Evolutionary conservation across 2,888 invertebrate species (phyloP).

Genomic region (Sarcophaga carnaria): DNA sequence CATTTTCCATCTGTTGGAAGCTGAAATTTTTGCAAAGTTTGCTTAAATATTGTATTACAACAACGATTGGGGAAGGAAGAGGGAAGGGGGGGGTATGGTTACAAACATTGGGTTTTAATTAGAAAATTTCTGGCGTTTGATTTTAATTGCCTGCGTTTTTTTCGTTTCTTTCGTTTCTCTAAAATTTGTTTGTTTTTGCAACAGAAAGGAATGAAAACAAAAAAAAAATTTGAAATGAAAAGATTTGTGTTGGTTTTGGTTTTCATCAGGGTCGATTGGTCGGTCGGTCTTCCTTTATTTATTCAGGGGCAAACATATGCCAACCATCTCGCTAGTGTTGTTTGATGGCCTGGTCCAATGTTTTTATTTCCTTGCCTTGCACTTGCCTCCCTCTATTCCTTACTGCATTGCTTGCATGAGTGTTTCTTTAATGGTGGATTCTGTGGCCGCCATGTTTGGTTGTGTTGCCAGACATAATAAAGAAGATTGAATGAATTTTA

Average conservation of each 20-base stretch:
- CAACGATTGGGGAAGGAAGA: background rate
- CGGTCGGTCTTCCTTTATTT: conserved; percentile 24
- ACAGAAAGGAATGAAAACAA: background rate
- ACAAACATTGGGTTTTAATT: background rate
- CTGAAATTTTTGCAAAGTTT: background rate
- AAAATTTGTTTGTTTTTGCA: background rate
- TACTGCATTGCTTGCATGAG: background rate
- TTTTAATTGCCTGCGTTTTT: background rate
- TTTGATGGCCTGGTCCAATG: background rate
- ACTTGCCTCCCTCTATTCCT: background rate
- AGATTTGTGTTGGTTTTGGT: background rate
- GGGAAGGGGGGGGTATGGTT: too few species aligned
- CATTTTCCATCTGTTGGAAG: background rate
- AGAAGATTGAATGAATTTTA: background rate
- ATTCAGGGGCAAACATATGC: conserved; percentile 36
- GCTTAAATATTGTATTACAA: background rate
- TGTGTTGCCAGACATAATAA: background rate
- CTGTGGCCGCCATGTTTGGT: background rate
- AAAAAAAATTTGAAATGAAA: background rate
- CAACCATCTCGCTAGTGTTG: background rate
- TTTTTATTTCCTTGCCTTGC: background rate
- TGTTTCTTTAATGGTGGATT: background rate
- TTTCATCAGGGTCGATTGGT: background rate
- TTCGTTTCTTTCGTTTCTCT: background rate
- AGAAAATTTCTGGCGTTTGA: background rate